Evolutionary conservation across 2,888 invertebrate genomes (phyloP).

Genomic region (Melanostoma mellinum): DNA sequence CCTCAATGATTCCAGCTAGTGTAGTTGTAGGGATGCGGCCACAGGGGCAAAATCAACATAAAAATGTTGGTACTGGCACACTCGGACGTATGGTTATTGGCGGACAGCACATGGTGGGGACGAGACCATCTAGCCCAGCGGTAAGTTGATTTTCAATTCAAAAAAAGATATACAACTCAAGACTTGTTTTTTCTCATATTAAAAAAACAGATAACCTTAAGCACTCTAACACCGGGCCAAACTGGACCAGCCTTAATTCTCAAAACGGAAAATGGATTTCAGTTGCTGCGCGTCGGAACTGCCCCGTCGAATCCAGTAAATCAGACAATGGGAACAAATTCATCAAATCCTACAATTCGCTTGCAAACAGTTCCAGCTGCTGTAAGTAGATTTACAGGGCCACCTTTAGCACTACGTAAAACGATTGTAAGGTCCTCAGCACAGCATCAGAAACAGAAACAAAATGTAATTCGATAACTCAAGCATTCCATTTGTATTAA

Average conservation of each 20-base stretch:
- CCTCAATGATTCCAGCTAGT: constrained; percentile 88
- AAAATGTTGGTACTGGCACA: constrained; percentile 88
- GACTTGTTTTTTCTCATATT: constrained; percentile 75
- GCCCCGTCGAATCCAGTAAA: constrained; percentile 85
- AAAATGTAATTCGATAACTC: constrained; percentile 79
- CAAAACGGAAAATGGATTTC: constrained; percentile 98
- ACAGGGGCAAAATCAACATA: constrained; percentile 87
- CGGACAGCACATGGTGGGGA: constrained; percentile 90
- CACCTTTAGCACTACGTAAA: constrained; percentile 85
- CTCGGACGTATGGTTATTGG: constrained; percentile 93
- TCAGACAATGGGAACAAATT: constrained; percentile 83
- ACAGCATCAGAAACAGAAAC: constrained; percentile 81
- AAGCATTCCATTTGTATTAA: constrained; percentile 65
- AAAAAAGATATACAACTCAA: neutral
- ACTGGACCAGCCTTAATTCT: constrained; percentile 93
- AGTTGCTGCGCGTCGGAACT: constrained; percentile 94
- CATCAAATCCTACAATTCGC: constrained; percentile 88
- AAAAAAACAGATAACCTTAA: constrained; percentile 88
- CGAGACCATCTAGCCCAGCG: constrained; percentile 91
- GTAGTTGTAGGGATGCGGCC: constrained; percentile 93
- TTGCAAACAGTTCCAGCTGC: constrained; percentile 93
- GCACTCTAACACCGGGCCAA: constrained; percentile 93
- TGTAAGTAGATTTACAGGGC: constrained; percentile 90
- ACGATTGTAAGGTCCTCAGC: constrained; percentile 82
- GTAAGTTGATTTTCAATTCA: constrained; percentile 76